These are phyloP conservation scores for Augiades crinisus DNA, from an alignment of 2,888 invertebrate genomes.

Conservation along the genomic window DNA sequence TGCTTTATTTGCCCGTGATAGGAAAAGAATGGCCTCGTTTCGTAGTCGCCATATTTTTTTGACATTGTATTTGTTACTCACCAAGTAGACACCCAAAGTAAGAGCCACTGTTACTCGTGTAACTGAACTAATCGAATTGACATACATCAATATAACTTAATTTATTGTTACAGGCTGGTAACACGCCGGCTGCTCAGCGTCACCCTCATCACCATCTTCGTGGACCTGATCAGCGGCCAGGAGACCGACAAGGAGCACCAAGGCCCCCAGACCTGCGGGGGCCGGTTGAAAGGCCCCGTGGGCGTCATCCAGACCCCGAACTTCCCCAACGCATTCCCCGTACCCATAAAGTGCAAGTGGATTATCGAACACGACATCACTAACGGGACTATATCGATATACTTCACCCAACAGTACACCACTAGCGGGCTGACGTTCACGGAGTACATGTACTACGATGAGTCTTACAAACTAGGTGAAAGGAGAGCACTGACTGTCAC, in stretches of 20 bases:
- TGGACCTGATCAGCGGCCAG: conserved; percentile 50
- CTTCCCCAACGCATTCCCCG: conserved; percentile 90
- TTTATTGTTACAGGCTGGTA: conserved; percentile 56
- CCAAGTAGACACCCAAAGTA: no score
- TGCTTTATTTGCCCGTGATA: no score
- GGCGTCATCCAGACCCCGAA: conserved; percentile 91
- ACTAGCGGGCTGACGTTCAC: conserved; percentile 89
- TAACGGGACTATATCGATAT: conserved; percentile 90
- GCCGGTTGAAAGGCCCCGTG: conserved; percentile 82
- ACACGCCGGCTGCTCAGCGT: conserved; percentile 57
- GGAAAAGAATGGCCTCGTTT: no score
- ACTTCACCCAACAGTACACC: conserved; percentile 93
- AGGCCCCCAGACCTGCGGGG: conserved; percentile 83
- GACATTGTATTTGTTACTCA: no score
- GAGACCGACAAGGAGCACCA: conserved; percentile 56
- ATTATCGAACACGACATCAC: conserved; percentile 89
- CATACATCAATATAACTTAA: no score
- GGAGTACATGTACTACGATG: conserved; percentile 88
- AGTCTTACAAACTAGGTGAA: conserved; percentile 84
- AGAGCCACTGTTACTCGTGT: no score
- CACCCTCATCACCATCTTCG: conserved; percentile 54
- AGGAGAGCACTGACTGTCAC: conserved; percentile 85
- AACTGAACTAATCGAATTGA: no score
- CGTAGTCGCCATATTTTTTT: no score
- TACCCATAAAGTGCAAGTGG: conserved; percentile 94